Evolutionary conservation across 2,888 invertebrate genomes (phyloP).

Genomic region (Lissonota sp.): DNA sequence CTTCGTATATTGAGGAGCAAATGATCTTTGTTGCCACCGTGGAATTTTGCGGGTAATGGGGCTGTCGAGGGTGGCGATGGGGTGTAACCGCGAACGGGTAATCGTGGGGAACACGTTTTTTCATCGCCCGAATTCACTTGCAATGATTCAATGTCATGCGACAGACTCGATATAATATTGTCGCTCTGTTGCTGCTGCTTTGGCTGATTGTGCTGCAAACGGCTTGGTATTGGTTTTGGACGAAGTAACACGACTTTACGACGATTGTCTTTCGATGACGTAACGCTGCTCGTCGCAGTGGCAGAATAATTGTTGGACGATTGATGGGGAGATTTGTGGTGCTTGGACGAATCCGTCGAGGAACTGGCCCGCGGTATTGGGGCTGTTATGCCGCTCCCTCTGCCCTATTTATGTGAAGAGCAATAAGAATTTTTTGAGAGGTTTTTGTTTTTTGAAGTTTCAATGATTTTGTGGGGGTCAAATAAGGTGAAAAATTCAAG

Average conservation of each 20-base stretch:
- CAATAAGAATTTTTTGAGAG: too few relatives aligned
- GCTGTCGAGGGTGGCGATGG: slow-evolving; percentile 94
- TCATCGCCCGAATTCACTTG: slow-evolving; percentile 81
- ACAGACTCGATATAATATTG: slow-evolving; percentile 77
- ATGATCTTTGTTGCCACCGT: slow-evolving; percentile 86
- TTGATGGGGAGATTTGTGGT: slow-evolving; percentile 66
- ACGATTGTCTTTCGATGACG: slow-evolving; percentile 81
- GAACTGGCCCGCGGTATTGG: slow-evolving; percentile 77
- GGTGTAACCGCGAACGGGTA: slow-evolving; percentile 90
- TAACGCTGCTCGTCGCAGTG: slow-evolving; percentile 18
- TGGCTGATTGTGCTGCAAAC: slow-evolving; percentile 81
- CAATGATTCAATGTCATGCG: slow-evolving; percentile 82
- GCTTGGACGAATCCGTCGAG: slow-evolving; percentile 77
- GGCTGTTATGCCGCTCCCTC: slow-evolving; percentile 69
- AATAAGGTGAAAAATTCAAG: too few relatives aligned
- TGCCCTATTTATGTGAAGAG: slow-evolving; percentile 62
- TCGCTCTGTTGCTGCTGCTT: slow-evolving; percentile 73
- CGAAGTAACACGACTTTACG: slow-evolving; percentile 83
- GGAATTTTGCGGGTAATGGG: slow-evolving; percentile 92
- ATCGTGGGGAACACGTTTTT: slow-evolving; percentile 81
- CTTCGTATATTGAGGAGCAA: slow-evolving; percentile 89
- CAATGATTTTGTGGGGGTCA: too few relatives aligned
- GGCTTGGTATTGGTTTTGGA: slow-evolving; percentile 87
- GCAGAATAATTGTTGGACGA: slow-evolving; percentile 67
- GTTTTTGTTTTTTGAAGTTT: too few relatives aligned